These are phyloP conservation scores for Mimas tiliae DNA, from an alignment of 2,888 invertebrate genomes.

Conservation along the genomic window DNA sequence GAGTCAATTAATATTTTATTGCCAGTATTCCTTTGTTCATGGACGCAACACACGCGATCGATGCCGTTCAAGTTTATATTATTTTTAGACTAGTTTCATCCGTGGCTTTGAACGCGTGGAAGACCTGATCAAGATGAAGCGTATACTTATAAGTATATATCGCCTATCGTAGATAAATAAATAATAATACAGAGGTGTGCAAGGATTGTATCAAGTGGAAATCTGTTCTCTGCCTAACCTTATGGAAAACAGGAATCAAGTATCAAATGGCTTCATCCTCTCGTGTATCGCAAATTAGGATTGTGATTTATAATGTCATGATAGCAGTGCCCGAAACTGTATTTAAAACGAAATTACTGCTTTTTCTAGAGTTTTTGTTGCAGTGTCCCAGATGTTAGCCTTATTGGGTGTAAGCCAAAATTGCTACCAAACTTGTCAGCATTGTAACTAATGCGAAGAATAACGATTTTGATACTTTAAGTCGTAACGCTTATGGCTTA, in stretches of 20 bases:
- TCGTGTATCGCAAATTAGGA: background rate
- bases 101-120: too few species aligned
- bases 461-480: background rate
- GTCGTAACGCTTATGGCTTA: too few species aligned
- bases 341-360: background rate
- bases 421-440: background rate
- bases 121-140: too few species aligned
- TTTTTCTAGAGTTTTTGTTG: constrained; percentile 1
- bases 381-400: constrained; percentile 16
- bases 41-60: constrained; percentile 11
- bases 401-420: constrained; percentile 15
- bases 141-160: too few species aligned
- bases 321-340: background rate
- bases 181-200: too few species aligned
- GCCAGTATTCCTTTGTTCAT: constrained; percentile 2
- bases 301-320: background rate
- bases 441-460: background rate
- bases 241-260: too few species aligned
- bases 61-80: background rate
- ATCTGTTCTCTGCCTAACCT: too few species aligned
- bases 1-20: constrained; percentile 5
- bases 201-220: too few species aligned
- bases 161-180: too few species aligned
- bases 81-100: background rate
- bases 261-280: too few species aligned